Evolutionary conservation across 2,113 vertebrate species (phyloP), one percentile per base, ranked within the genome.

Genomic region (Apaloderma vittatum): DNA sequence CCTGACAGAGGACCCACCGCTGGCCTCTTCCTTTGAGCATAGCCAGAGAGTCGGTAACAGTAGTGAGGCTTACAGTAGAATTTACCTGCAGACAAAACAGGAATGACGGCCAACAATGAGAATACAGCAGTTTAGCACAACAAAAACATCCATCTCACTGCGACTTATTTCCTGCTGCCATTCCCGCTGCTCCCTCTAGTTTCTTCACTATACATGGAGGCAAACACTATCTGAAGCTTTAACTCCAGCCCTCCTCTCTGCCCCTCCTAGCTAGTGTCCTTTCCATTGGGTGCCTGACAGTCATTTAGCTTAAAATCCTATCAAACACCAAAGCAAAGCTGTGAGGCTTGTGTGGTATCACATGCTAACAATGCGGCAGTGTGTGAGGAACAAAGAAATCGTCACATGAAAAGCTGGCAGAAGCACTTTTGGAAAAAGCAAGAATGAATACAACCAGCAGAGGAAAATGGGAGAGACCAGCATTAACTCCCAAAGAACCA

Each of bases 21-120:
- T 3, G 99, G 99, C 91, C 99, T 98, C 97, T 99, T 99, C 97
- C 99, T 99, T 95, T 99, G 99, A 30, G 99, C 98, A 68, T 99
- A 99, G 78, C 99, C 99, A 15, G 99, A 99, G 49, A 99, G 98
- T 34, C 99, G 98, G 83, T 99, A 99, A 91, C 99, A 99, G 98
- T 99, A 99, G 98, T 99, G 99, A 24, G 99, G 99, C 95, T 99
- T 99, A 97, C 99, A 99, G 98, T 99, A 99, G 98, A 99, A 99
- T 97, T 99, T 99, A 85, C 99, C 99, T 99, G 97, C 18, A 95
- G 97, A 76, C 15, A 82, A 75, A 96, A 90, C n/a, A 87, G n/a
- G 15, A 88, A 29, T 9, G 54, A 37, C 22, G 34, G 40, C 80
- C 81, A 83, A 34, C 66, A 66, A n/a, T 65, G 37, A 97, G 19